Evolutionary conservation across 2,113 vertebrate species (phyloP).

Genomic region (Aegotheles bennettii): DNA sequence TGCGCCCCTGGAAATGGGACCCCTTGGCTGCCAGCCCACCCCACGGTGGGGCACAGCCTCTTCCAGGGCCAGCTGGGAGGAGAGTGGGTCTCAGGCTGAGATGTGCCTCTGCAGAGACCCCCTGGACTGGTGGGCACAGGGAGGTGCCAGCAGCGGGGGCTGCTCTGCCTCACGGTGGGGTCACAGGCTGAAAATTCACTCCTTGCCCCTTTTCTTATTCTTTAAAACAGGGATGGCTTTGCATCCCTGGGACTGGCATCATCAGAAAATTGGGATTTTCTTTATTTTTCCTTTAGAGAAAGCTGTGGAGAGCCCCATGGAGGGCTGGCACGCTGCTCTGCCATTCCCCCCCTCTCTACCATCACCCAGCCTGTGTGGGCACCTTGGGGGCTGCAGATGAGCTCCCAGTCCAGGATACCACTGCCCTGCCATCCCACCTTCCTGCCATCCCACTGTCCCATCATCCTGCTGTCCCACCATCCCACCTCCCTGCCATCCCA

Average conservation of each 20-base stretch:
- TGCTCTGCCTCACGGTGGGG: neutral
- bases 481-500: neutral
- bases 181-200: neutral
- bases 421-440: too few relatives aligned
- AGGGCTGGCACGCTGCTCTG: neutral
- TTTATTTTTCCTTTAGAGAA: neutral
- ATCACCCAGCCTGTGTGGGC: neutral
- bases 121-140: neutral
- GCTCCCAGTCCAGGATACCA: too few relatives aligned
- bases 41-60: accelerated
- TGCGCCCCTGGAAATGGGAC: accelerated
- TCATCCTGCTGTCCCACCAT: accelerated
- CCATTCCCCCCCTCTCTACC: neutral
- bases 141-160: neutral
- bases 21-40: neutral
- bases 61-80: neutral
- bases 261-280: neutral
- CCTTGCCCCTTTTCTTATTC: neutral
- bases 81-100: accelerated
- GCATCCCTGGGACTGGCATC: neutral
- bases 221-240: neutral
- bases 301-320: neutral
- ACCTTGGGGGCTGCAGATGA: neutral
- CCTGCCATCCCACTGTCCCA: too few relatives aligned
- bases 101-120: neutral